These are phyloP conservation scores for Anadara kagoshimensis DNA, from an alignment of 1,140 invertebrate genomes.

Conservation along the genomic window DNA sequence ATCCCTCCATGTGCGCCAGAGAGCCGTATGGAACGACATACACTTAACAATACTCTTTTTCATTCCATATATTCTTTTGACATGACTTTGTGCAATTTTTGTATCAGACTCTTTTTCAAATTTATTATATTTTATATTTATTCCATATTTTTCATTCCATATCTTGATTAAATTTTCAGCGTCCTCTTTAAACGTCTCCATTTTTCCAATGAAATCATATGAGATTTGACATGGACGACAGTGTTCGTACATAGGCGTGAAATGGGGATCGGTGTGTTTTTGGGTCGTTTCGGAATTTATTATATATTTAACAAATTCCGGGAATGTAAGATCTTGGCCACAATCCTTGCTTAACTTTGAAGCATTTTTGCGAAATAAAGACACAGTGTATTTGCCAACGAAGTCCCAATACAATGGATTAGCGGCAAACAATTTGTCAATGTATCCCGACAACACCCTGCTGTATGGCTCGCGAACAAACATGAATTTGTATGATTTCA, in stretches of 20 bases:
- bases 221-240: conserved; percentile 47
- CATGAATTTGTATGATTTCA: conserved; percentile 36
- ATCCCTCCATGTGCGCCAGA: conserved; percentile 40
- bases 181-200: conserved; percentile 50
- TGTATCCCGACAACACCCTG: conserved; percentile 41
- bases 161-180: conserved; percentile 34
- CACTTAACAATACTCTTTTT: conserved; percentile 14
- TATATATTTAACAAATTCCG: conserved; percentile 52
- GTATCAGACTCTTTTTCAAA: conserved; percentile 38
- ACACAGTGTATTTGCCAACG: conserved; percentile 15
- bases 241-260: conserved; percentile 40
- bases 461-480: conserved; percentile 45
- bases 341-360: conserved; percentile 14
- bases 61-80: conserved; percentile 21
- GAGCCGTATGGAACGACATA: conserved; percentile 29
- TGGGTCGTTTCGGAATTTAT: conserved; percentile 20
- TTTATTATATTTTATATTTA: conserved; percentile 28
- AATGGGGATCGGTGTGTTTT: conserved; percentile 37
- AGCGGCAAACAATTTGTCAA: conserved; percentile 42
- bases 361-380: neutral
- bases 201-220: conserved; percentile 50
- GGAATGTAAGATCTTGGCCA: conserved; percentile 46
- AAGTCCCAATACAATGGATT: conserved; percentile 35
- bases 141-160: conserved; percentile 27
- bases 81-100: conserved; percentile 11